These are phyloP conservation scores for Tiliqua scincoides DNA, from an alignment of 2,113 vertebrate species.

Conservation along the genomic window DNA sequence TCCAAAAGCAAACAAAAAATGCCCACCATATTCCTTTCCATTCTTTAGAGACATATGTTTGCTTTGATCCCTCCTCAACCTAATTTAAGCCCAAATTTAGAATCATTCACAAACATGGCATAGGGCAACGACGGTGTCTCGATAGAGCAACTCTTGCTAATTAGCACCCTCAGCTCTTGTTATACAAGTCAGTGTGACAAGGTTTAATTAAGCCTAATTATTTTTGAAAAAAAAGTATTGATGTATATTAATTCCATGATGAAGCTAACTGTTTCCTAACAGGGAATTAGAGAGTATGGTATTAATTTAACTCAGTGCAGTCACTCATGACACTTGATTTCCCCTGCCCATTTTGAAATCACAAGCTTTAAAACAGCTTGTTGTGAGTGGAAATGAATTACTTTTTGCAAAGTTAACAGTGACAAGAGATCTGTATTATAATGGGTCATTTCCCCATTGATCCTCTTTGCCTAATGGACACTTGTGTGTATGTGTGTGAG, in stretches of 20 bases:
- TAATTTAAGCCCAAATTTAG: background rate
- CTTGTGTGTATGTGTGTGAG: background rate
- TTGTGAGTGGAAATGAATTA: background rate
- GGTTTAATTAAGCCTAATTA: conserved; percentile 36
- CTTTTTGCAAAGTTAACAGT: background rate
- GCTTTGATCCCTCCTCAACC: background rate
- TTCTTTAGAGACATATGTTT: background rate
- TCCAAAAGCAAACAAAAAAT: background rate
- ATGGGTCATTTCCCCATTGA: background rate
- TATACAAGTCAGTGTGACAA: conserved; percentile 1
- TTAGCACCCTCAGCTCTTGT: background rate
- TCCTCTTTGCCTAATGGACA: background rate
- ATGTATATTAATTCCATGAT: conserved; percentile 16
- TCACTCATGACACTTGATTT: conserved; percentile 22
- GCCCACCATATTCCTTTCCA: background rate
- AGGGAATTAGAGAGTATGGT: background rate
- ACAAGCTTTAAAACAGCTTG: conserved; percentile 8
- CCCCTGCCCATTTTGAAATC: conserved; percentile 18
- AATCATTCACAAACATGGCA: background rate
- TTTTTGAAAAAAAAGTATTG: conserved; percentile 32
- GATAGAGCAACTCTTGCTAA: conserved; percentile 7
- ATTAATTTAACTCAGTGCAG: background rate
- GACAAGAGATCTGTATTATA: background rate
- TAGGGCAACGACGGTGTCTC: background rate
- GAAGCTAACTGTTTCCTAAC: conserved; percentile 18